A percentile compares a stretch with the other conserved stretches of the same genome.
Conservation (phyloP, 2,888 invertebrate species). For the Agonopterix arenella region DNA sequence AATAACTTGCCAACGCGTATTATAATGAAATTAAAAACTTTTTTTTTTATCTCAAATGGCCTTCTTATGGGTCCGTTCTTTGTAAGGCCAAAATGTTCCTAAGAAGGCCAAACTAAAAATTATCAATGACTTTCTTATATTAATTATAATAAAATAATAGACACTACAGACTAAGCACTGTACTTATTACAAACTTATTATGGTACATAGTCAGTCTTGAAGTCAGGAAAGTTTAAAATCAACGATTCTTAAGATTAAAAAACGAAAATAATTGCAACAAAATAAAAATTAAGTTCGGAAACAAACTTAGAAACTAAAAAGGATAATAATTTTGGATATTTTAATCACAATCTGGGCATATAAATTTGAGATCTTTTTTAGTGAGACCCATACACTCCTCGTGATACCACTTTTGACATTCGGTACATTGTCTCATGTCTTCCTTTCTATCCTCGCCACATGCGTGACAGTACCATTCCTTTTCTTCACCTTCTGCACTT, state of each 20-base stretch:
- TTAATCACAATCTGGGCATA: slow-evolving; percentile 17
- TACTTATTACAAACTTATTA: too few species aligned
- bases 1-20: not conserved
- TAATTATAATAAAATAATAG: too few species aligned
- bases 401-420: slow-evolving; percentile 18
- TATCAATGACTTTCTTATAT: too few species aligned
- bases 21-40: slow-evolving; percentile 10
- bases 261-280: too few species aligned
- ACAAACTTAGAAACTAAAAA: slow-evolving; percentile 14
- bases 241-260: too few species aligned
- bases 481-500: slow-evolving; percentile 10
- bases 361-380: slow-evolving; percentile 16
- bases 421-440: slow-evolving; percentile 17
- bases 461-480: slow-evolving; percentile 15
- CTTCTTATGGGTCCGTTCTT: too few species aligned
- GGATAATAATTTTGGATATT: slow-evolving; percentile 8
- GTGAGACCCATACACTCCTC: slow-evolving; percentile 11
- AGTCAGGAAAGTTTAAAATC: slow-evolving; percentile 12
- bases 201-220: too few species aligned
- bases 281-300: slow-evolving; percentile 10
- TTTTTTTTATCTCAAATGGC: not conserved
- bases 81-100: too few species aligned
- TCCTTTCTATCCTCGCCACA: slow-evolving; percentile 12
- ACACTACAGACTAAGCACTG: too few species aligned
- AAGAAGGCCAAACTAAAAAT: too few species aligned